phyloP scores from a whole-genome alignment of 2,797 vertebrate species.

The Chelidonichthys spinosus region DNA sequence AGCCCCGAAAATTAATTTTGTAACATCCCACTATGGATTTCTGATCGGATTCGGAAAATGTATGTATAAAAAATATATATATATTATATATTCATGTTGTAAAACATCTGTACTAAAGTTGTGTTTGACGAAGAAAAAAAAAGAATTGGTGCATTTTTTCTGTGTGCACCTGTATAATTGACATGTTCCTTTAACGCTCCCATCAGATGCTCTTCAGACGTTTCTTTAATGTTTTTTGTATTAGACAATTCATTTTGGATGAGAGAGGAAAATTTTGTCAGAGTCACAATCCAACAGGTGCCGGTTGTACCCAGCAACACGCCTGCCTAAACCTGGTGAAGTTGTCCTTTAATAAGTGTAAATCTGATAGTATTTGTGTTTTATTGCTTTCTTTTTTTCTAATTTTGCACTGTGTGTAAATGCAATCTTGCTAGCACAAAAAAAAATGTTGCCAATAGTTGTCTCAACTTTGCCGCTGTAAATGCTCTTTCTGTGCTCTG shows the following conservation, averaged over 20 bases:
- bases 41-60: constrained; percentile 80
- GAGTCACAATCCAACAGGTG: constrained; percentile 81
- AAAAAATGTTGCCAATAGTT: constrained; percentile 93
- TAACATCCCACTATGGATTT: constrained; percentile 66
- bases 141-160: constrained; percentile 61
- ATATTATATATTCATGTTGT: constrained; percentile 84
- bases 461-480: constrained; percentile 93
- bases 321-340: constrained; percentile 89
- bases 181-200: constrained; percentile 62
- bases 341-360: constrained; percentile 91
- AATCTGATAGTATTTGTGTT: constrained; percentile 89
- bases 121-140: constrained; percentile 66
- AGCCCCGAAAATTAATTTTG: constrained; percentile 58
- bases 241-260: constrained; percentile 60
- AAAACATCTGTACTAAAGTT: constrained; percentile 80
- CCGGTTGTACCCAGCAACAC: constrained; percentile 60
- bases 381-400: constrained; percentile 81
- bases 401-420: constrained; percentile 99
- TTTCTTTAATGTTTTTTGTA: constrained; percentile 65
- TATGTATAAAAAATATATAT: constrained; percentile 80
- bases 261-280: constrained; percentile 65
- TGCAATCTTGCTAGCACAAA: constrained; percentile 99
- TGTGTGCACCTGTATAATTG: constrained; percentile 61
- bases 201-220: constrained; percentile 47
- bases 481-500: constrained; percentile 88